phyloP scores from a whole-genome alignment of 2,113 vertebrate species.

The Isichthys henryi region DNA sequence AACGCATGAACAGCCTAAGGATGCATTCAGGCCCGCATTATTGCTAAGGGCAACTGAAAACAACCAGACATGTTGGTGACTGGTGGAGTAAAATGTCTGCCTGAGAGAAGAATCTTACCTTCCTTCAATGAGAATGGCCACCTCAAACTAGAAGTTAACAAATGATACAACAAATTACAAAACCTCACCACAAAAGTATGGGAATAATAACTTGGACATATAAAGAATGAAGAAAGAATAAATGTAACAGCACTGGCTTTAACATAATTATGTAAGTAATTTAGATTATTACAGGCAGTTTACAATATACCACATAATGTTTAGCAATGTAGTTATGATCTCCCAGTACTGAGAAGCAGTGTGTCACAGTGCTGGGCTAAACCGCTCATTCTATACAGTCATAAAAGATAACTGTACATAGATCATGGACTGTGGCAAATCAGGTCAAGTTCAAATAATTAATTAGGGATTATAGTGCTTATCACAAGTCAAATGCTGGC shows the following conservation, averaged over 20 bases:
- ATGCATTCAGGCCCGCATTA: background rate
- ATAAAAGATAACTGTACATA: background rate
- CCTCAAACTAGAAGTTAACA: constrained; percentile 8
- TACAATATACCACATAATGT: background rate
- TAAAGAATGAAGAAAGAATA: background rate
- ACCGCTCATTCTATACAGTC: background rate
- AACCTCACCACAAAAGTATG: background rate
- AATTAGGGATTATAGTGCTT: background rate
- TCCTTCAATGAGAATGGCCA: constrained; percentile 1
- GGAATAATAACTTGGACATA: background rate
- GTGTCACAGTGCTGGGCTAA: background rate
- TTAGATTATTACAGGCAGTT: background rate
- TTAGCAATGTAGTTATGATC: background rate
- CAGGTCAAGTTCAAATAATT: background rate
- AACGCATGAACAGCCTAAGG: background rate
- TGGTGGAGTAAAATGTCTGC: background rate
- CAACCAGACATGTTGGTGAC: background rate
- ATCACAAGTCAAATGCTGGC: background rate
- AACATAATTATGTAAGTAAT: background rate
- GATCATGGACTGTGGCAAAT: background rate
- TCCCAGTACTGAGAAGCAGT: background rate
- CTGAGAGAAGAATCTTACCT: background rate
- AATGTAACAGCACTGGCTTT: background rate
- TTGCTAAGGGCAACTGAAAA: background rate
- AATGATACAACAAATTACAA: constrained; percentile 7